These are phyloP conservation scores for Phortica magna DNA, from an alignment of 2,888 invertebrate species.

Conservation along the genomic window DNA sequence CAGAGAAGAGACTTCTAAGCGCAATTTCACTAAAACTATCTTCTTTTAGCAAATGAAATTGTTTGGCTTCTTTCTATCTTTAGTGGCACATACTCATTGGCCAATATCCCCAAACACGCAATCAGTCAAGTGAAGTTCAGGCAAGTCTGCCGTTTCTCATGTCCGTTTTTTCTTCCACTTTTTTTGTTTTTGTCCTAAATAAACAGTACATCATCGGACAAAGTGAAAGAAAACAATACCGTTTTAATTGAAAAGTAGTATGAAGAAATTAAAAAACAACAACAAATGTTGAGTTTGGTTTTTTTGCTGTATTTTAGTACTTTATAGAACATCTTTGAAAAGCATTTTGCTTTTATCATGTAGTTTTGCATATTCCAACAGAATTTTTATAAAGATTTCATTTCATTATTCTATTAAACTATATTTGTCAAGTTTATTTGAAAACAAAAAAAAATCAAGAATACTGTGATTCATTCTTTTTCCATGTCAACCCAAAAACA, in stretches of 20 bases:
- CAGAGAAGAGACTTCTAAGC: no score
- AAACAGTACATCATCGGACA: constrained; percentile 66
- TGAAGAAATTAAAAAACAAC: constrained; percentile 41
- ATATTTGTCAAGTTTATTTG: no score
- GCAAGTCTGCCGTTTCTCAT: constrained; percentile 44
- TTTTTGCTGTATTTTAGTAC: no score
- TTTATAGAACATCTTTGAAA: no score
- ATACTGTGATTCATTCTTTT: no score
- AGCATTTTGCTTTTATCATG: no score
- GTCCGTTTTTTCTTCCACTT: constrained; percentile 49
- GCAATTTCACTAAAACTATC: neutral
- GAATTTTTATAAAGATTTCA: no score
- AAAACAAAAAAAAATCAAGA: no score
- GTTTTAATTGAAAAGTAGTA: constrained; percentile 77
- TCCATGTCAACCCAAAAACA: neutral
- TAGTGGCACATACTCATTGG: neutral
- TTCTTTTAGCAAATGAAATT: neutral
- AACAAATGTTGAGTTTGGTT: constrained; percentile 45
- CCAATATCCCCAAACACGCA: neutral
- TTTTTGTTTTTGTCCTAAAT: constrained; percentile 67
- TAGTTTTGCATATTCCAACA: no score
- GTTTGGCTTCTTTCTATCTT: neutral
- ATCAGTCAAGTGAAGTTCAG: constrained; percentile 41
- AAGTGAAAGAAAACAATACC: constrained; percentile 78
- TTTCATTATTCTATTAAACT: no score